phyloP scores from a whole-genome alignment of 2,888 invertebrate genomes.

The Aphidius colemani region DNA sequence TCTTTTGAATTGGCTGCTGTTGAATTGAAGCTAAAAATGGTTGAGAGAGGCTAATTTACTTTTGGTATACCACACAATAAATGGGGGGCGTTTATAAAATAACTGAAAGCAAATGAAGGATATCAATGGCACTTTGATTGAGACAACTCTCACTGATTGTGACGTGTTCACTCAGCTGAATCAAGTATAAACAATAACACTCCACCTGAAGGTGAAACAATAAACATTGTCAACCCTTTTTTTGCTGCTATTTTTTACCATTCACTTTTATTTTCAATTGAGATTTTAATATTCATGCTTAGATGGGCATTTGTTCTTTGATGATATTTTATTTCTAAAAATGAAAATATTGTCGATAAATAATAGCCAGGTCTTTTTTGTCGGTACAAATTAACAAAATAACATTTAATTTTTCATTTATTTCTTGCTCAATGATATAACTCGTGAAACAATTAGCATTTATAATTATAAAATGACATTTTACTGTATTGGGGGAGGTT shows the following conservation, averaged over 20 bases:
- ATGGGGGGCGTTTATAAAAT: slow-evolving; percentile 35
- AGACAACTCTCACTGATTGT: slow-evolving; percentile 54
- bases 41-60: slow-evolving; percentile 52
- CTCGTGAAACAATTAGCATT: slow-evolving; percentile 53
- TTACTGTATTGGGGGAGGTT: slow-evolving; percentile 28
- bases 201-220: slow-evolving; percentile 41
- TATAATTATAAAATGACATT: slow-evolving; percentile 55
- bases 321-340: too few relatives aligned
- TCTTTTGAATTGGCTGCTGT: slow-evolving; percentile 20
- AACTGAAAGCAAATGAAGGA: slow-evolving; percentile 38
- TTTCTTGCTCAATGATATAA: slow-evolving; percentile 28
- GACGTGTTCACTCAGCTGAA: slow-evolving; percentile 57
- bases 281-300: too few relatives aligned
- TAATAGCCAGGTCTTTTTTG: too few relatives aligned
- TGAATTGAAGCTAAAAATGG: slow-evolving; percentile 27
- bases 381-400: neutral
- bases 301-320: too few relatives aligned
- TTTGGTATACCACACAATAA: slow-evolving; percentile 43
- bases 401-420: slow-evolving; percentile 26
- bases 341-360: too few relatives aligned
- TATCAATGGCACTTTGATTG: slow-evolving; percentile 59
- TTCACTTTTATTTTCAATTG: neutral
- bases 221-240: slow-evolving; percentile 23
- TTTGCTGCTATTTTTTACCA: slow-evolving; percentile 35
- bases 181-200: slow-evolving; percentile 44